These are phyloP conservation scores for Poecilia wingei DNA, from an alignment of 2,797 vertebrate species.

Conservation along the genomic window DNA sequence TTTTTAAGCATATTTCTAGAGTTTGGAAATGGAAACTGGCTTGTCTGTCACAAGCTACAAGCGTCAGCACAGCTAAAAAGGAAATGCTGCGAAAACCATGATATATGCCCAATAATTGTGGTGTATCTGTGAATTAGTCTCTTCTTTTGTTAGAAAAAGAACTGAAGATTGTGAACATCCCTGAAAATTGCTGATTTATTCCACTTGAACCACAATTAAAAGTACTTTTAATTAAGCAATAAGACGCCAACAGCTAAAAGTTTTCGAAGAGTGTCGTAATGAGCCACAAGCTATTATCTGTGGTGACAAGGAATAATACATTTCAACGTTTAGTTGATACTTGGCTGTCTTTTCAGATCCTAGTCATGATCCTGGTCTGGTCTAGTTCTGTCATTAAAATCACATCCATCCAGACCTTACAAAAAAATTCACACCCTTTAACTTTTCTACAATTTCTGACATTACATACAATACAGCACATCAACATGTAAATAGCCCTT, in stretches of 20 bases:
- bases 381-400: constrained; percentile 35
- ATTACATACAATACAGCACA: not conserved
- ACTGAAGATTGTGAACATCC: not conserved
- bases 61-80: not conserved
- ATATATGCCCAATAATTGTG: not conserved
- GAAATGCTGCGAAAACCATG: not conserved
- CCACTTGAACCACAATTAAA: not conserved
- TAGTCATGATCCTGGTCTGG: constrained; percentile 5
- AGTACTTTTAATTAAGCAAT: not conserved
- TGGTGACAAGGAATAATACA: not conserved
- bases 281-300: not conserved
- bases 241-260: constrained; percentile 15
- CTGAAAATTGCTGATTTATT: not conserved
- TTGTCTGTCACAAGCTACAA: not conserved
- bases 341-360: constrained; percentile 35
- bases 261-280: not conserved
- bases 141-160: constrained; percentile 1
- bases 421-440: not conserved
- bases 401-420: not conserved
- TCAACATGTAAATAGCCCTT: not conserved
- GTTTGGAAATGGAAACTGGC: not conserved
- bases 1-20: not conserved
- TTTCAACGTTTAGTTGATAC: not conserved
- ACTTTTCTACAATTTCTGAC: not conserved
- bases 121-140: not conserved